A percentile compares a stretch with the other conserved stretches of the same genome.
Conservation (phyloP, 1,140 invertebrate species). For the Ceratosolen fusciceps region DNA sequence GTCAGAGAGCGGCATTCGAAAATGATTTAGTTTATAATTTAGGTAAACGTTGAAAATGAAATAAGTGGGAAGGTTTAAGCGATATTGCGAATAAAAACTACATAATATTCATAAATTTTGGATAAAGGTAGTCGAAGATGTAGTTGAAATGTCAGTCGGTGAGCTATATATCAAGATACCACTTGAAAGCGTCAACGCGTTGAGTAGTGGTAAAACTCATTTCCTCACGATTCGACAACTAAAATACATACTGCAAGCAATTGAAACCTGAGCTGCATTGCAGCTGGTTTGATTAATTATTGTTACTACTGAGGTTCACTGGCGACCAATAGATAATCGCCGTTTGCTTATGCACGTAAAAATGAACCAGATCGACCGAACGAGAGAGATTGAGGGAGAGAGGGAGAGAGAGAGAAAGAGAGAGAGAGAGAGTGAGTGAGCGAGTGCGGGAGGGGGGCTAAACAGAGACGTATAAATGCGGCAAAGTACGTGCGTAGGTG, state of each 20-base stretch:
- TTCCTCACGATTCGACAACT: too few relatives aligned
- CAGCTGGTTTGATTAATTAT: slow-evolving; percentile 37
- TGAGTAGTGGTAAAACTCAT: slow-evolving; percentile 8
- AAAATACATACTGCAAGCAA: slow-evolving; percentile 25
- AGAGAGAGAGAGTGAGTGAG: not conserved
- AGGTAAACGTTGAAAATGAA: not conserved
- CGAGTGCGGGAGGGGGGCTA: too few relatives aligned
- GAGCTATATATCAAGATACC: not conserved
- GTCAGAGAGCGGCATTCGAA: not conserved
- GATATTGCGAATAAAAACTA: not conserved
- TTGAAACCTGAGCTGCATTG: slow-evolving; percentile 41
- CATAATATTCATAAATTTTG: not conserved
- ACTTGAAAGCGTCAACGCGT: not conserved
- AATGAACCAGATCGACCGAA: slow-evolving; percentile 1
- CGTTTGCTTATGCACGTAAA: not conserved
- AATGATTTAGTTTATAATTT: not conserved
- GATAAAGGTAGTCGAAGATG: not conserved
- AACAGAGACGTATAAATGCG: too few relatives aligned
- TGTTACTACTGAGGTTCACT: not conserved
- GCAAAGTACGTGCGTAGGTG: slow-evolving; percentile 12
- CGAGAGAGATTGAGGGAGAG: not conserved
- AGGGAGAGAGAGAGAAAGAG: not conserved
- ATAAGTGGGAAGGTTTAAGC: too few relatives aligned
- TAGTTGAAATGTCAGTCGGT: not conserved
- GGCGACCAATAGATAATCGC: not conserved